Evolutionary conservation across 1,140 invertebrate species (phyloP).

Genomic region (Caerostris extrusa): DNA sequence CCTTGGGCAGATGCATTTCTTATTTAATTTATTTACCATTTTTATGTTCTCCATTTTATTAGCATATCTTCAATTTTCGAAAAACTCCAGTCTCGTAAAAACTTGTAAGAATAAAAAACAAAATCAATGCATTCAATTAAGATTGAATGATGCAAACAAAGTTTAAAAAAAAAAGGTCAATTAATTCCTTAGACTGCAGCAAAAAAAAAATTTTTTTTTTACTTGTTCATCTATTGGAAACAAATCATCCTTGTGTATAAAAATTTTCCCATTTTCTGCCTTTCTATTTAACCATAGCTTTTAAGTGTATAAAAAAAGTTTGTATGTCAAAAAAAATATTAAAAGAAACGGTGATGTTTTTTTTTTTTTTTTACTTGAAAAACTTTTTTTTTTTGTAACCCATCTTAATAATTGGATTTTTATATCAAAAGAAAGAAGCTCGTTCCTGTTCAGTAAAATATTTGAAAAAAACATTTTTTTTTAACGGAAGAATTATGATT

Average conservation of each 20-base stretch:
- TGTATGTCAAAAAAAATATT: background rate
- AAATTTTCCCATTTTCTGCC: constrained; percentile 21
- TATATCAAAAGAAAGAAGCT: too few relatives aligned
- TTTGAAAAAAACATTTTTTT: too few relatives aligned
- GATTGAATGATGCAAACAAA: background rate
- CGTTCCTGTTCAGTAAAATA: too few relatives aligned
- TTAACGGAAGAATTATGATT: too few relatives aligned
- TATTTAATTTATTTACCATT: constrained; percentile 7
- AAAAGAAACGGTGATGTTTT: background rate
- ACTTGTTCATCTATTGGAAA: background rate
- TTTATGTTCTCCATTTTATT: background rate
- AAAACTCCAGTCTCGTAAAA: background rate
- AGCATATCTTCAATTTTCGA: background rate
- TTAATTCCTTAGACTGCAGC: background rate
- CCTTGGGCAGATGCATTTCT: background rate
- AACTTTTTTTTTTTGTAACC: too few relatives aligned
- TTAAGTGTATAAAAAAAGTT: background rate
- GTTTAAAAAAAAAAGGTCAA: background rate
- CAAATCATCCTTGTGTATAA: constrained; percentile 2
- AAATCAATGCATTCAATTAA: constrained; percentile 44
- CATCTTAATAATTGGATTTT: too few relatives aligned
- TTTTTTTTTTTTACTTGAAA: background rate
- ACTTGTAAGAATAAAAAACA: background rate
- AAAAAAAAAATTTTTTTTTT: constrained; percentile 14
- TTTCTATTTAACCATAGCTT: background rate